These are phyloP conservation scores for Caenorhabditis virilis DNA, from an alignment of 2,888 invertebrate genomes.

Conservation along the genomic window DNA sequence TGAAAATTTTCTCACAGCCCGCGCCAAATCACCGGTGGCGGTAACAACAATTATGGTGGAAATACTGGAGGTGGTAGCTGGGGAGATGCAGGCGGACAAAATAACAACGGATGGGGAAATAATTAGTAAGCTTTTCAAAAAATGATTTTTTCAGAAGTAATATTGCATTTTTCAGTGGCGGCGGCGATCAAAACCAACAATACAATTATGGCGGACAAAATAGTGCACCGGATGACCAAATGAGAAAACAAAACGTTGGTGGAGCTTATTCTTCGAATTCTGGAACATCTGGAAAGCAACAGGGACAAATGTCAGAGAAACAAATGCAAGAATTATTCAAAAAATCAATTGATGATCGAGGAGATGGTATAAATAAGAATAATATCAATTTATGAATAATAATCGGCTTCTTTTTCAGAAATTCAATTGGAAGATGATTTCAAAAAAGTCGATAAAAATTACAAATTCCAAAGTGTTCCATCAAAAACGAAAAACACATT, in stretches of 20 bases:
- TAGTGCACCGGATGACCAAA: slow-evolving; percentile 4
- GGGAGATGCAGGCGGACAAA: slow-evolving; percentile 22
- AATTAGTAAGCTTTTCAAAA: slow-evolving; percentile 26
- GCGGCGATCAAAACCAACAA: slow-evolving; percentile 24
- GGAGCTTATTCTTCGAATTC: slow-evolving; percentile 12
- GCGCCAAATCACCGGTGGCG: slow-evolving; percentile 8
- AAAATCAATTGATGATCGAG: slow-evolving; percentile 37
- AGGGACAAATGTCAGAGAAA: slow-evolving; percentile 22
- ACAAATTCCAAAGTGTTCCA: slow-evolving; percentile 22
- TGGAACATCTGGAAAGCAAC: not conserved
- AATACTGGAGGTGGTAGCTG: slow-evolving; percentile 27
- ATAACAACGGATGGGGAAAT: slow-evolving; percentile 43
- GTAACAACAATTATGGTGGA: slow-evolving; percentile 4
- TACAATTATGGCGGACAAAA: slow-evolving; percentile 27
- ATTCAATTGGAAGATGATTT: slow-evolving; percentile 41
- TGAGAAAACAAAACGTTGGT: slow-evolving; percentile 11
- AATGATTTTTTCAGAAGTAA: too few relatives aligned
- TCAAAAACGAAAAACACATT: slow-evolving; percentile 3
- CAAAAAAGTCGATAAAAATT: slow-evolving; percentile 38
- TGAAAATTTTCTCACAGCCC: slow-evolving; percentile 4
- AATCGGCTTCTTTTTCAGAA: slow-evolving; percentile 10
- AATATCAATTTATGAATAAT: not conserved
- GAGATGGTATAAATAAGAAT: slow-evolving; percentile 11
- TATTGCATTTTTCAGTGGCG: slow-evolving; percentile 4
- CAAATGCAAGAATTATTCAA: slow-evolving; percentile 37